Conservation (phyloP, 2,888 invertebrate species). For the Apamea sordens region DNA sequence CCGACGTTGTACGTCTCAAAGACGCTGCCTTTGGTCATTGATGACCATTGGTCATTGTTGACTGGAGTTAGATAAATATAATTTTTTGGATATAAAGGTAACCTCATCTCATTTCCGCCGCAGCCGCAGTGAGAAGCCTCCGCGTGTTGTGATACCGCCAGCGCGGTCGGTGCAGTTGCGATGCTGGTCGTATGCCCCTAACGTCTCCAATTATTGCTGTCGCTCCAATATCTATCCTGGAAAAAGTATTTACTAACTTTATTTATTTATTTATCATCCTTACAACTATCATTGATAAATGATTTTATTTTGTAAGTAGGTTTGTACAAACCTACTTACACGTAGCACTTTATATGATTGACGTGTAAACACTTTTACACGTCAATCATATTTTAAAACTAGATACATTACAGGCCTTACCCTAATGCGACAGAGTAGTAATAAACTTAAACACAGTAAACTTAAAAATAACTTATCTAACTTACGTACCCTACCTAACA, state of each 20-base stretch:
- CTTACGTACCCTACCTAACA: no score
- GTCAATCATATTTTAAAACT: no score
- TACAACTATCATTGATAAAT: no score
- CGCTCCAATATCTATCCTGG: constrained; percentile 37
- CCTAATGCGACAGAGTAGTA: no score
- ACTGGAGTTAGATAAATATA: background rate
- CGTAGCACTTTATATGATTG: no score
- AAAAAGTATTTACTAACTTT: background rate
- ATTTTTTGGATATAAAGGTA: constrained; percentile 28
- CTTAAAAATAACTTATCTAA: no score
- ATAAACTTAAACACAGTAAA: no score
- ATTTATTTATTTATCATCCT: no score
- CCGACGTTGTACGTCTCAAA: constrained; percentile 29
- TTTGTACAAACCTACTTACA: no score
- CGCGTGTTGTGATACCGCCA: constrained; percentile 41
- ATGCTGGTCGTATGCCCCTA: constrained; percentile 37
- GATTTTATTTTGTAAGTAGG: no score
- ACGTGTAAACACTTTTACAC: no score
- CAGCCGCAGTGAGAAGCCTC: constrained; percentile 52
- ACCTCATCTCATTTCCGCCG: constrained; percentile 48
- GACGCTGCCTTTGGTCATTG: background rate
- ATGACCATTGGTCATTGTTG: background rate
- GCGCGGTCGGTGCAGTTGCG: constrained; percentile 35
- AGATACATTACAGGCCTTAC: no score
- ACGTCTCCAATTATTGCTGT: constrained; percentile 50